phyloP scores from a whole-genome alignment of 1,140 invertebrate genomes.

The Euura lappo region DNA sequence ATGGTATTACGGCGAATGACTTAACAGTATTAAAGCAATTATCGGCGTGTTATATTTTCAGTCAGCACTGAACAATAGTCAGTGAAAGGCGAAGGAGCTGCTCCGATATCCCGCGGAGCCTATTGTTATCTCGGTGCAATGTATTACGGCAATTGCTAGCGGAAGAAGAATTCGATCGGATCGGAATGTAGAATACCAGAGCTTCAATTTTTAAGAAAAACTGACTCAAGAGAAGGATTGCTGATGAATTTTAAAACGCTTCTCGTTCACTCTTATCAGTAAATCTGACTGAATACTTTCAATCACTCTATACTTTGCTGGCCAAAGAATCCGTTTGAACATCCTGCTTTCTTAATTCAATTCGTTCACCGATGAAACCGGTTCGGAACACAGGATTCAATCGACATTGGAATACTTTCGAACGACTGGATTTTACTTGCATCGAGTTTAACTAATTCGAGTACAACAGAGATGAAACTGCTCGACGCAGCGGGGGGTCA shows the following conservation, averaged over 20 bases:
- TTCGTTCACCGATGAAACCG: no score
- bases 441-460: neutral
- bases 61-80: constrained; percentile 3
- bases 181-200: no score
- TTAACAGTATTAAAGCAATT: constrained; percentile 7
- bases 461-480: neutral
- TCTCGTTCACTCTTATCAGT: no score
- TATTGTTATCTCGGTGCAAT: neutral
- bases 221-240: no score
- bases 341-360: no score
- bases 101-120: neutral
- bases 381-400: no score
- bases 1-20: neutral
- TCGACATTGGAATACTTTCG: neutral
- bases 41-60: constrained; percentile 7
- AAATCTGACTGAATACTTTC: no score
- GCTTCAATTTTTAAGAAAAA: no score
- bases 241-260: no score
- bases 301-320: no score
- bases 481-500: neutral
- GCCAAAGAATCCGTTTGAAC: no score
- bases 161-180: neutral
- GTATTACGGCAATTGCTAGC: neutral
- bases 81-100: neutral
- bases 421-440: neutral